A percentile compares a stretch with the other conserved stretches of the same genome.
Evolutionary conservation across 1,140 invertebrate species (phyloP).

Genomic region (Drosophila kohkoa): DNA sequence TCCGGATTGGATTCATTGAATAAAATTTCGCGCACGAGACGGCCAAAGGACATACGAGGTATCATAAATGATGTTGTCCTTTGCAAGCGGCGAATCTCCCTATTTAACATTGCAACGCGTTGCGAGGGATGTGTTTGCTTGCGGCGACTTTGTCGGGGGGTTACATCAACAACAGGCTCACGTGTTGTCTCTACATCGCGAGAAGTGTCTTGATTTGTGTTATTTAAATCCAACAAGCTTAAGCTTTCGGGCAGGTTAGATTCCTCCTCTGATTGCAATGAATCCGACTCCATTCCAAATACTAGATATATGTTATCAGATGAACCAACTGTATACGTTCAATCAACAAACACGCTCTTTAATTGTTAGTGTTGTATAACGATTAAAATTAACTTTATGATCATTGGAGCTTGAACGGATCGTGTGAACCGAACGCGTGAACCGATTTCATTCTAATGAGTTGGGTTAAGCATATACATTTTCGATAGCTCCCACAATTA

Average conservation of each 20-base stretch:
- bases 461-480: too few species aligned
- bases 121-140: not conserved
- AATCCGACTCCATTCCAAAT: not conserved
- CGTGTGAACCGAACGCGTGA: not conserved
- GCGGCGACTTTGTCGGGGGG: not conserved
- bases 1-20: not conserved
- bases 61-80: conserved; percentile 32
- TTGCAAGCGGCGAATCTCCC: conserved; percentile 4
- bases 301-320: not conserved
- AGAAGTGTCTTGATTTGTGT: too few species aligned
- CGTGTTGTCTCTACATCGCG: too few species aligned
- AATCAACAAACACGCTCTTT: not conserved
- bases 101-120: not conserved
- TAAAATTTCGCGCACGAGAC: conserved; percentile 67
- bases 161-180: too few species aligned
- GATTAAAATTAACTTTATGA: not conserved
- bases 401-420: not conserved
- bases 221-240: not conserved
- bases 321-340: too few species aligned
- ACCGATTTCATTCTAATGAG: not conserved
- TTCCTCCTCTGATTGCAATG: not conserved
- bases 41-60: conserved; percentile 60
- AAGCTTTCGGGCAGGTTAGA: not conserved
- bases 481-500: too few species aligned
- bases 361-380: not conserved